phyloP scores from a whole-genome alignment of 2,113 vertebrate species.

The Excalfactoria chinensis region DNA sequence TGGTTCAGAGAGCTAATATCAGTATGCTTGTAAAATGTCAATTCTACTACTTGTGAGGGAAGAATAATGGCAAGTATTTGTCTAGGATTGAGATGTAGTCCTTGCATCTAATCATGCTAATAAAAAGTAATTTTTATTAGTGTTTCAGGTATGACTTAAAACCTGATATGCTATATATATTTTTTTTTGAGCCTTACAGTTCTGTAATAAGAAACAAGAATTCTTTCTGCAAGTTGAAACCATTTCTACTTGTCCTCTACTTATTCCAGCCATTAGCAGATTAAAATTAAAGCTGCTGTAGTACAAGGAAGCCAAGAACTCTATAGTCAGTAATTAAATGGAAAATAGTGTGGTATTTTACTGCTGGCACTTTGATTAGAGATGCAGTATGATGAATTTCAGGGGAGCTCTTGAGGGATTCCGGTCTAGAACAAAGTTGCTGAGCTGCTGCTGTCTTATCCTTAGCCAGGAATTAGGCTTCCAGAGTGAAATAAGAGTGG shows the following conservation, averaged over 20 bases:
- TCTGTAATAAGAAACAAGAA: not conserved
- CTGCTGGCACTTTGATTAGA: not conserved
- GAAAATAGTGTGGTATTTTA: not conserved
- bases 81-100: not conserved
- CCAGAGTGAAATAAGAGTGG: not conserved
- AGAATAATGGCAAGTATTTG: not conserved
- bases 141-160: not conserved
- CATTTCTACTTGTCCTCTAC: not conserved
- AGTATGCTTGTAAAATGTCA: not conserved
- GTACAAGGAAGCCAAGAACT: not conserved
- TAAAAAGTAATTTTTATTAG: not conserved
- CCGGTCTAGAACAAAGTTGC: not conserved
- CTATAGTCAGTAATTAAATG: not conserved
- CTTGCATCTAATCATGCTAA: not conserved
- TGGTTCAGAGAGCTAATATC: not conserved
- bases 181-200: not conserved
- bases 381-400: not conserved
- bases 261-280: not conserved
- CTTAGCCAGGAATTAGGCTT: not conserved
- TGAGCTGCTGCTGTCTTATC: not conserved
- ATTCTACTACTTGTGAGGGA: not conserved
- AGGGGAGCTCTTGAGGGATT: not conserved
- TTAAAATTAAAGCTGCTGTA: not conserved
- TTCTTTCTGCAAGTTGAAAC: not conserved
- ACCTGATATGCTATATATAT: not conserved